phyloP scores from a whole-genome alignment of 2,797 vertebrate species.

The Phataginus tricuspis region DNA sequence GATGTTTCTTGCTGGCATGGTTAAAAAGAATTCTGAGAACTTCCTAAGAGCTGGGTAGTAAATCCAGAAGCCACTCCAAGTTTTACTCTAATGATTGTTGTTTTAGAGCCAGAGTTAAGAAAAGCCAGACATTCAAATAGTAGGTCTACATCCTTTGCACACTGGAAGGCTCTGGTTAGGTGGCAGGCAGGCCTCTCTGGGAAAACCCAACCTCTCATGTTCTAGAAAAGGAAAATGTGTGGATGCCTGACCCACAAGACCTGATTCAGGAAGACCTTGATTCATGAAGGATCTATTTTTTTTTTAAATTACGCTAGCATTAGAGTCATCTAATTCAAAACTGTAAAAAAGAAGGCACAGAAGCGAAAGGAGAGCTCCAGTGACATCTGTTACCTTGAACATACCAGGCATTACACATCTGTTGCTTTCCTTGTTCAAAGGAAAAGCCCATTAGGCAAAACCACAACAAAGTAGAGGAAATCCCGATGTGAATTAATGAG shows the following conservation, averaged over 20 bases:
- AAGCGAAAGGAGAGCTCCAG: slow-evolving; percentile 7
- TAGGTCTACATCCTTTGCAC: background rate
- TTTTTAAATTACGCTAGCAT: background rate
- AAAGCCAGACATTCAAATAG: background rate
- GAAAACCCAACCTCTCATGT: background rate
- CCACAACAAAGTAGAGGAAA: slow-evolving; percentile 19
- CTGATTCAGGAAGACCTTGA: slow-evolving; percentile 7
- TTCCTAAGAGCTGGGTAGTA: background rate
- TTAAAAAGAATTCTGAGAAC: background rate
- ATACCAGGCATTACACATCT: background rate
- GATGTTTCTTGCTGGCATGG: background rate
- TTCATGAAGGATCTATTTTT: background rate
- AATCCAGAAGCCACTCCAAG: background rate
- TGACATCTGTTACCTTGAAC: slow-evolving; percentile 9
- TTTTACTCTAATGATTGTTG: background rate
- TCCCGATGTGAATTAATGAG: slow-evolving; percentile 51
- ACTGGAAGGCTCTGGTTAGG: background rate
- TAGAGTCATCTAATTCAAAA: slow-evolving; percentile 27
- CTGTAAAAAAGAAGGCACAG: background rate
- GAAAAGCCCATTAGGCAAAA: slow-evolving; percentile 21
- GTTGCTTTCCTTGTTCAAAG: slow-evolving; percentile 22
- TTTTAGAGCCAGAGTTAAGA: background rate
- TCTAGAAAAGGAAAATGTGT: slow-evolving; percentile 37
- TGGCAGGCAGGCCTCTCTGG: background rate
- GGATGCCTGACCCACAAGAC: background rate